These are phyloP conservation scores for Perognathus longimembris DNA, from an alignment of 2,113 vertebrate genomes.

Conservation along the genomic window DNA sequence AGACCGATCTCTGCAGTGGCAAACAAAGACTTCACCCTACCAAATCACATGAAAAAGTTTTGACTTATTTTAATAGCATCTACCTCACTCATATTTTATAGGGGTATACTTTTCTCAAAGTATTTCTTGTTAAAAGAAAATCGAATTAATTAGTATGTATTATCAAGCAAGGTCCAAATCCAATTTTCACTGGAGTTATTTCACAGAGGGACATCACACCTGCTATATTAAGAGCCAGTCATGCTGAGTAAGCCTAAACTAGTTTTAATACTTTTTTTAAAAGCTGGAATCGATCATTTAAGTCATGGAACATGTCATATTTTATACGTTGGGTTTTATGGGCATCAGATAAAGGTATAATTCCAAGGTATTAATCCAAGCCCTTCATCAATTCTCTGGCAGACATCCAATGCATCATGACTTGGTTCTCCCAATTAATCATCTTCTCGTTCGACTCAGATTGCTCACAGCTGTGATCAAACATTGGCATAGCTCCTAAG, in stretches of 20 bases:
- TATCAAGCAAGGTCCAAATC: constrained; percentile 54
- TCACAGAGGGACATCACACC: constrained; percentile 31
- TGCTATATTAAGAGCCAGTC: constrained; percentile 26
- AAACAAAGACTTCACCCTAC: constrained; percentile 39
- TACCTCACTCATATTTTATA: constrained; percentile 6
- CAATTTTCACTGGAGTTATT: constrained; percentile 41
- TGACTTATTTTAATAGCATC: constrained; percentile 10
- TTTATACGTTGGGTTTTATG: constrained; percentile 53
- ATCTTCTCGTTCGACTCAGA: constrained; percentile 69
- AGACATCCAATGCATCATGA: constrained; percentile 43
- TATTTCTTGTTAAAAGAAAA: constrained; percentile 62
- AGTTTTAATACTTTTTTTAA: constrained; percentile 46
- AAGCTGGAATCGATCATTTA: not conserved
- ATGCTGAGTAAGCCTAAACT: constrained; percentile 35
- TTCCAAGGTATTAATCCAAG: constrained; percentile 64
- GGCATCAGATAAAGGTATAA: constrained; percentile 53
- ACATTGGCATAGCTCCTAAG: constrained; percentile 70
- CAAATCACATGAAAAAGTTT: constrained; percentile 11
- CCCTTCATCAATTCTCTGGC: constrained; percentile 57
- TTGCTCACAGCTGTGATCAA: constrained; percentile 75
- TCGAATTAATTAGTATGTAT: constrained; percentile 43
- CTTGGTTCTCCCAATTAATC: constrained; percentile 66
- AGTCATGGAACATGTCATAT: constrained; percentile 30
- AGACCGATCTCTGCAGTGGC: not conserved
- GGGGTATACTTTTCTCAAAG: constrained; percentile 1